phyloP scores from a whole-genome alignment of 2,888 invertebrate genomes.

The Mythimna pallens region DNA sequence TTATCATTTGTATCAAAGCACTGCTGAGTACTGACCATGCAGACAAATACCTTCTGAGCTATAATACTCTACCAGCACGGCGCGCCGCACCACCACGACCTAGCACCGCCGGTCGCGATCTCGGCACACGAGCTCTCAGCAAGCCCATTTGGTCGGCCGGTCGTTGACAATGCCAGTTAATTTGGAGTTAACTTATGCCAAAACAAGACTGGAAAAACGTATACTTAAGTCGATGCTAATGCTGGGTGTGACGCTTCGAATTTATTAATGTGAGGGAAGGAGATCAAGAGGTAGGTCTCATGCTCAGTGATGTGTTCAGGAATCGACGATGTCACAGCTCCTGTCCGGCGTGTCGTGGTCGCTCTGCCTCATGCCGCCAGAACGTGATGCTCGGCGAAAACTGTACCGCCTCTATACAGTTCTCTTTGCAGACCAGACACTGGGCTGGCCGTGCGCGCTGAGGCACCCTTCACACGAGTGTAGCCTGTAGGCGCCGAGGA shows the following conservation, averaged over 20 bases:
- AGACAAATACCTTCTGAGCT: background rate
- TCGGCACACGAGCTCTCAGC: too few relatives aligned
- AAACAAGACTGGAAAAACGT: background rate
- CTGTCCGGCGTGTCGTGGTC: too few relatives aligned
- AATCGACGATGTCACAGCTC: background rate
- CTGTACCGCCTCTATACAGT: too few relatives aligned
- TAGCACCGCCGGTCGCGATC: too few relatives aligned
- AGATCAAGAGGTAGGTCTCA: background rate
- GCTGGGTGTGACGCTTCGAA: background rate
- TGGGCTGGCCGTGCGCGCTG: too few relatives aligned
- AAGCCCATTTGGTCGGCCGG: background rate
- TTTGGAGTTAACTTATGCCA: background rate
- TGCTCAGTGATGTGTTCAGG: background rate
- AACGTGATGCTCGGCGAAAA: background rate
- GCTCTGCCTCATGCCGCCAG: background rate
- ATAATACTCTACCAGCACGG: too few relatives aligned
- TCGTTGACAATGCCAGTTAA: background rate
- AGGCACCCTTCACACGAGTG: too few relatives aligned
- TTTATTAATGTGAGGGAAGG: background rate
- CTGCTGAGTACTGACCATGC: background rate
- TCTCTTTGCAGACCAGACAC: too few relatives aligned
- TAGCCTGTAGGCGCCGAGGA: too few relatives aligned
- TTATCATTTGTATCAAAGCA: background rate
- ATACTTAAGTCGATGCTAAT: background rate
- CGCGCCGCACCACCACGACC: too few relatives aligned